Evolutionary conservation across 2,113 vertebrate genomes (phyloP), one percentile per base, ranked within the genome.

Genomic region (Microcebus griseorufus): DNA sequence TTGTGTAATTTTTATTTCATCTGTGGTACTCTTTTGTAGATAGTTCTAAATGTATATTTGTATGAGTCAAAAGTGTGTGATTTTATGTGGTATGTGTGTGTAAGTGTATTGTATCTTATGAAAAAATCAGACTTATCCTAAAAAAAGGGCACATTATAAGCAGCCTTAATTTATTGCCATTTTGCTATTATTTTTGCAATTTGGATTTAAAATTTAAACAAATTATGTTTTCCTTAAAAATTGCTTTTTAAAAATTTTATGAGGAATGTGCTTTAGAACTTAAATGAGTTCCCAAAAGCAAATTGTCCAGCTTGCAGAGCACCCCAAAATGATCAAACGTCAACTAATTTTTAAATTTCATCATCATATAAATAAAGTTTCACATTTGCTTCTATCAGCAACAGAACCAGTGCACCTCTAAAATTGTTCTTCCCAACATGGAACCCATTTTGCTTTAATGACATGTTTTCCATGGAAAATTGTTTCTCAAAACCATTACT

Each of bases 71-170:
- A 93, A 88, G 23, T 94, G 9, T 70, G 67, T 97, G 84, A 67
- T 97, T 96, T 51, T 97, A n/a, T 75, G 81, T 95, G 93, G 17
- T 87, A 91, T 86, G 94, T 87, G 92, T 86, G 94, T 98, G 92
- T 96, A 94, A 95, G 93, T 98, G 92, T 97, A 97, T 88, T 96
- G 0, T 97, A 95, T 98, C 92, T n/a, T 97, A 83, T 53, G 93
- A 96, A 98, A 58, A 98, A 98, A 98, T 95, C 96, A 98, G 97
- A 98, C 93, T 97, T 98, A 99, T 99, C 98, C 98, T 99, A 98
- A 99, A 99, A 97, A 99, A 98, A 55, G 98, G 98, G 98, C 98
- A 98, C 98, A 97, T 98, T 95, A 93, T 98, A 98, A 98, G 97
- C 96, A 98, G 98, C 97, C 97, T 99, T 98, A 98, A 98, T 94